A percentile compares a stretch with the other conserved stretches of the same genome.
phyloP scores from a whole-genome alignment of 2,888 invertebrate genomes.

The Tanaodytes sp. region DNA sequence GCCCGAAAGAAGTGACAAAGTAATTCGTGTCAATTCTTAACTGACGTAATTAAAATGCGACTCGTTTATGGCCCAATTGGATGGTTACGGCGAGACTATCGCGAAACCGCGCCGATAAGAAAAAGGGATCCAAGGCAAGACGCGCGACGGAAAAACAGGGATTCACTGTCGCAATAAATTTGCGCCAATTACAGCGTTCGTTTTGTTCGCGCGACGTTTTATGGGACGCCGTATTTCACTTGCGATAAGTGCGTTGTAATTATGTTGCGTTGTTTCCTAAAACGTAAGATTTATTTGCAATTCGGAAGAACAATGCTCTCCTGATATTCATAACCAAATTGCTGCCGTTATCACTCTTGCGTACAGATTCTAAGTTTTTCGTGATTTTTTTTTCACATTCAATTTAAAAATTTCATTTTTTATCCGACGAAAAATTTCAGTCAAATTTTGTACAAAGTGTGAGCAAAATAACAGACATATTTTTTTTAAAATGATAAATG shows the following conservation, averaged over 20 bases:
- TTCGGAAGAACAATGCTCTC: not conserved
- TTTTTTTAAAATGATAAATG: no score
- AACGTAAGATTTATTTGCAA: slow-evolving; percentile 29
- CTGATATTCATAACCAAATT: slow-evolving; percentile 18
- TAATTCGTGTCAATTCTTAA: slow-evolving; percentile 41
- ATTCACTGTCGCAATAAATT: slow-evolving; percentile 44
- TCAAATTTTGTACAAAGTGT: no score
- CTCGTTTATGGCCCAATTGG: slow-evolving; percentile 35
- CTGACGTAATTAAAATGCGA: slow-evolving; percentile 48
- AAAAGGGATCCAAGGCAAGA: slow-evolving; percentile 34
- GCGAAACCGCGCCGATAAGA: slow-evolving; percentile 48
- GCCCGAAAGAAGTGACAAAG: not conserved
- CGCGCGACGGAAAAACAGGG: slow-evolving; percentile 38
- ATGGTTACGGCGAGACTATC: slow-evolving; percentile 35
- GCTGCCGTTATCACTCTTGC: no score
- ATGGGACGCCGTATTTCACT: slow-evolving; percentile 41
- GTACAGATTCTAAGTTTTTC: no score
- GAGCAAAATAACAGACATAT: no score
- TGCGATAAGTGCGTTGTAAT: slow-evolving; percentile 46
- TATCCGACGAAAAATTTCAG: no score
- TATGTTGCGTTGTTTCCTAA: slow-evolving; percentile 38
- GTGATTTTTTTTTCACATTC: no score
- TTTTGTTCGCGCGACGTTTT: slow-evolving; percentile 39
- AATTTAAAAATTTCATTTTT: no score
- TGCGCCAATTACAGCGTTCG: slow-evolving; percentile 41